These are phyloP conservation scores for Chrysolophus pictus DNA, from an alignment of 2,797 vertebrate genomes.

Conservation along the genomic window DNA sequence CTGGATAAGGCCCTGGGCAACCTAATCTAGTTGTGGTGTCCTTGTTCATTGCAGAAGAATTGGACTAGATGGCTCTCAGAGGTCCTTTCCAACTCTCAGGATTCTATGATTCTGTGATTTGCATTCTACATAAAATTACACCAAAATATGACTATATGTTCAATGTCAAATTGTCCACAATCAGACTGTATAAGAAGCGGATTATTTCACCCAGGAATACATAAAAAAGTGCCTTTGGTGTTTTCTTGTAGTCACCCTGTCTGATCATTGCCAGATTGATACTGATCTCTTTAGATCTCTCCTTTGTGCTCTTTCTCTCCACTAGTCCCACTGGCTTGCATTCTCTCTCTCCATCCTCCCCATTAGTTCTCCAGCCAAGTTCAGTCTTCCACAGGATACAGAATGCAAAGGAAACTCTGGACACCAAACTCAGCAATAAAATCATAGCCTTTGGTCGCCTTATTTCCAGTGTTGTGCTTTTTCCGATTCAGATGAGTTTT, in stretches of 20 bases:
- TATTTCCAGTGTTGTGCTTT: background rate
- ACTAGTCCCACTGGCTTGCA: background rate
- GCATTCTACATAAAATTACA: background rate
- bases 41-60: too few relatives aligned
- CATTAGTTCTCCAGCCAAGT: background rate
- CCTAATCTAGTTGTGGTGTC: too few relatives aligned
- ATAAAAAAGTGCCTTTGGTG: background rate
- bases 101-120: too few relatives aligned
- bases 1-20: too few relatives aligned
- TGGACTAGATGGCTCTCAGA: too few relatives aligned
- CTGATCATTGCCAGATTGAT: background rate
- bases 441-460: background rate
- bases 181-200: background rate
- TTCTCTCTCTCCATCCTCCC: background rate
- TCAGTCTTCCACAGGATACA: background rate
- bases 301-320: background rate
- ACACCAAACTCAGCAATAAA: background rate
- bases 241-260: background rate
- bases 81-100: too few relatives aligned
- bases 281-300: background rate
- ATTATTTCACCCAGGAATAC: background rate
- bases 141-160: accelerated
- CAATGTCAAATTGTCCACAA: background rate
- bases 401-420: background rate
- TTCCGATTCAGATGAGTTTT: background rate